Evolutionary conservation across 2,797 vertebrate genomes (phyloP).

Genomic region (Stomatorhinus walkeri): DNA sequence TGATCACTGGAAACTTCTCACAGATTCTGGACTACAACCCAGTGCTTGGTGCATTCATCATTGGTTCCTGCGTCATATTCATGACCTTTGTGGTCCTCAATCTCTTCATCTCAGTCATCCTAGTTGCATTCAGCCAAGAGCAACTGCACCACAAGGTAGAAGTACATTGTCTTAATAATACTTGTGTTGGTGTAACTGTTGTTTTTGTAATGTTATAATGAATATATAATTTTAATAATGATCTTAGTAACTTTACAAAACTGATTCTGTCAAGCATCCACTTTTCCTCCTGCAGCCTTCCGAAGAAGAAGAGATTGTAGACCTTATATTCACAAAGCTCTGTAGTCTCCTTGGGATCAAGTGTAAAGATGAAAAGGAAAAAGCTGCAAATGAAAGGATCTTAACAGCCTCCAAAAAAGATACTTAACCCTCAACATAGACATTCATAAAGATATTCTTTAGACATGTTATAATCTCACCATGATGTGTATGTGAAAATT

Average conservation of each 20-base stretch:
- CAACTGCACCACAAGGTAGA: conserved; percentile 81
- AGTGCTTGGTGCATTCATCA: conserved; percentile 80
- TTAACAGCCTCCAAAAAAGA: conserved; percentile 25
- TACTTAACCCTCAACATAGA: conserved; percentile 26
- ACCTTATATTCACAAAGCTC: conserved; percentile 82
- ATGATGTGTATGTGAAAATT: not conserved
- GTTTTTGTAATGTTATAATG: not conserved
- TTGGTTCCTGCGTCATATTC: conserved; percentile 90
- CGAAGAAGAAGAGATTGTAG: conserved; percentile 85
- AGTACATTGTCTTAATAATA: not conserved
- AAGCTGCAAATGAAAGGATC: not conserved
- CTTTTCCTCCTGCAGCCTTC: conserved; percentile 62
- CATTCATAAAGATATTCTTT: not conserved
- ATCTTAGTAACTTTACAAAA: not conserved
- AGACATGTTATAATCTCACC: not conserved
- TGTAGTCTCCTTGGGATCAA: conserved; percentile 79
- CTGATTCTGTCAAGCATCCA: not conserved
- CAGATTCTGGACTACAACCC: conserved; percentile 88
- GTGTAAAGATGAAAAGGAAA: conserved; percentile 45
- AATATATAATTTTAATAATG: not conserved
- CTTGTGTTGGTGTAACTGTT: not conserved
- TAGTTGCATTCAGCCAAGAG: conserved; percentile 89
- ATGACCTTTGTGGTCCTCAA: conserved; percentile 96
- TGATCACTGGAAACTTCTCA: not conserved
- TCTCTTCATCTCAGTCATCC: conserved; percentile 91